Conservation (phyloP, 2,888 invertebrate genomes). For the Miltochrista miniata region DNA sequence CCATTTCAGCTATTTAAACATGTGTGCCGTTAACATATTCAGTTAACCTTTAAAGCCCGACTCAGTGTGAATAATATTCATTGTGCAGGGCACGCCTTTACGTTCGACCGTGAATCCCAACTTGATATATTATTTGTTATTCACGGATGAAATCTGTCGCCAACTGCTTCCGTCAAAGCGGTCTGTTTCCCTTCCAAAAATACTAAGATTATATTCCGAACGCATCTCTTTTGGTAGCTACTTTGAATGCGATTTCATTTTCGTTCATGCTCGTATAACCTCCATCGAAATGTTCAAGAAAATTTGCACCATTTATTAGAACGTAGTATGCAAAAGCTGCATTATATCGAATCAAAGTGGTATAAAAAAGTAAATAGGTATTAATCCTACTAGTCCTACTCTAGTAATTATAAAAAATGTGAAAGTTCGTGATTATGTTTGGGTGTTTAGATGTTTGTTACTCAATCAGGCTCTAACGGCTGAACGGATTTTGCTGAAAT, state of each 20-base stretch:
- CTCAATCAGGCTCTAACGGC: too few relatives aligned
- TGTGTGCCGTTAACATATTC: slow-evolving; percentile 51
- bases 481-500: too few relatives aligned
- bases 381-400: too few relatives aligned
- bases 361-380: too few relatives aligned
- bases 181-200: slow-evolving; percentile 70
- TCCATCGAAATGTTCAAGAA: slow-evolving; percentile 37
- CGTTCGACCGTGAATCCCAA: slow-evolving; percentile 63
- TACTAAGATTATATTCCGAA: slow-evolving; percentile 63
- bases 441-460: too few relatives aligned
- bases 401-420: too few relatives aligned
- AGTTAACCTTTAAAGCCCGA: slow-evolving; percentile 65
- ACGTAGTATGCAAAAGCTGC: too few relatives aligned
- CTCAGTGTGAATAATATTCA: slow-evolving; percentile 41
- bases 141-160: slow-evolving; percentile 67
- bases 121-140: slow-evolving; percentile 63
- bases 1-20: slow-evolving; percentile 36
- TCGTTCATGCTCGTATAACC: slow-evolving; percentile 49
- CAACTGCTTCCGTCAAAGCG: slow-evolving; percentile 61
- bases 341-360: too few relatives aligned
- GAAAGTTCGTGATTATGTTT: too few relatives aligned
- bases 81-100: slow-evolving; percentile 44
- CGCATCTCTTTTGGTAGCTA: slow-evolving; percentile 62
- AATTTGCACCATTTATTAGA: slow-evolving; percentile 23
- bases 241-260: slow-evolving; percentile 54